Evolutionary conservation across 92 coral and sea anemone species (phyloP).

Genomic region (Ricordea florida): DNA sequence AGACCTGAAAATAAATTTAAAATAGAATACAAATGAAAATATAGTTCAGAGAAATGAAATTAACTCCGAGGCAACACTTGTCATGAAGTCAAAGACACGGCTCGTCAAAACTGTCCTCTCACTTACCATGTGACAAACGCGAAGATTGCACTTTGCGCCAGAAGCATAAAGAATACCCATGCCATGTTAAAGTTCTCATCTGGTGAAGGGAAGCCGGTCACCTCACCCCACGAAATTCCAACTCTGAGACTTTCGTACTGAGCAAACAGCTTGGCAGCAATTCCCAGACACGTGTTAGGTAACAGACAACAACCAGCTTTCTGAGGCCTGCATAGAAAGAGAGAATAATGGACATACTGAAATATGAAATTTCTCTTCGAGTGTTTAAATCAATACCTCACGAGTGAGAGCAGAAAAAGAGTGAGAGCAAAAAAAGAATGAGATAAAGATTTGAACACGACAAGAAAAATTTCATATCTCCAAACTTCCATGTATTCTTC

Average conservation of each 20-base stretch:
- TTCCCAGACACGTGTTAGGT: constrained; percentile 84
- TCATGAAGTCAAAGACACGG: no score
- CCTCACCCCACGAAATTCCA: constrained; percentile 77
- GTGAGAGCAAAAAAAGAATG: no score
- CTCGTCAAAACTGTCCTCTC: not conserved
- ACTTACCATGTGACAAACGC: constrained; percentile 81
- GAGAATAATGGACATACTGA: not conserved
- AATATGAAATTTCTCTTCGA: not conserved
- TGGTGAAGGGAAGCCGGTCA: constrained; percentile 71
- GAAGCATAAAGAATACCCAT: constrained; percentile 75
- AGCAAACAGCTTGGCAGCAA: constrained; percentile 75
- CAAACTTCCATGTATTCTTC: no score
- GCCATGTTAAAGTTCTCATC: constrained; percentile 89
- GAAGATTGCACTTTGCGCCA: constrained; percentile 59
- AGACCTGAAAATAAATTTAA: no score
- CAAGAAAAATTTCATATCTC: no score
- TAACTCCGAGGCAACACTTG: no score
- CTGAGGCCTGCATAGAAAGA: constrained; percentile 46
- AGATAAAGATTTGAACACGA: no score
- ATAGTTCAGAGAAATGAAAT: no score
- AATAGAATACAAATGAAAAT: no score
- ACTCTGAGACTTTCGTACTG: constrained; percentile 65
- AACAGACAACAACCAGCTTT: constrained; percentile 80
- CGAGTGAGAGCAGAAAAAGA: not conserved
- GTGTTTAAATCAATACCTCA: not conserved